A percentile compares a stretch with the other conserved stretches of the same genome.
Conservation (phyloP, 2,113 vertebrate genomes). For the Phodopus roborovskii region DNA sequence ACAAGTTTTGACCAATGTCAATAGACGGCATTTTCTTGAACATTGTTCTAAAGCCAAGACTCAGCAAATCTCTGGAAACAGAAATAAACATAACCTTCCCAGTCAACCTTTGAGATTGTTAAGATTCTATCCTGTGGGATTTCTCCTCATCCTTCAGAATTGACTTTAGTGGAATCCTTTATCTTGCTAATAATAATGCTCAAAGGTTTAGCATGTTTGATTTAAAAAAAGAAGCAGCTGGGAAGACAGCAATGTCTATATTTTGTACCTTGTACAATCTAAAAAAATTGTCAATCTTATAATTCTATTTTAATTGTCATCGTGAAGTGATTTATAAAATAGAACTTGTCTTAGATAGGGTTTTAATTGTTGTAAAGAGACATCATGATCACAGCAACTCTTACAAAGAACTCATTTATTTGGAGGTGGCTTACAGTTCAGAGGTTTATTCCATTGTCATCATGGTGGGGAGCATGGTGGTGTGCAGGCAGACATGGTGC, state of each 20-base stretch:
- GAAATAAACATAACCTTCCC: background rate
- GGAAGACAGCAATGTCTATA: background rate
- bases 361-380: background rate
- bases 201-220: conserved; percentile 20
- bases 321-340: background rate
- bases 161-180: background rate
- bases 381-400: background rate
- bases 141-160: conserved; percentile 17
- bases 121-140: background rate
- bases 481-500: background rate
- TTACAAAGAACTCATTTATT: background rate
- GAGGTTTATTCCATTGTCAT: background rate
- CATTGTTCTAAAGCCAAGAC: background rate
- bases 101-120: background rate
- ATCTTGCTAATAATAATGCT: background rate
- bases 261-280: conserved; percentile 6
- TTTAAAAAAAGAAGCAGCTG: conserved; percentile 28
- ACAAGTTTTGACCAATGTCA: background rate
- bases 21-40: background rate
- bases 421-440: background rate
- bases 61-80: background rate
- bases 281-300: background rate
- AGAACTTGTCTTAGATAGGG: background rate
- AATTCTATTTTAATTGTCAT: conserved; percentile 34
- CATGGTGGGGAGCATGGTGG: background rate